These are phyloP conservation scores for Larimichthys crocea DNA, from an alignment of 2,113 vertebrate genomes.

Conservation along the genomic window DNA sequence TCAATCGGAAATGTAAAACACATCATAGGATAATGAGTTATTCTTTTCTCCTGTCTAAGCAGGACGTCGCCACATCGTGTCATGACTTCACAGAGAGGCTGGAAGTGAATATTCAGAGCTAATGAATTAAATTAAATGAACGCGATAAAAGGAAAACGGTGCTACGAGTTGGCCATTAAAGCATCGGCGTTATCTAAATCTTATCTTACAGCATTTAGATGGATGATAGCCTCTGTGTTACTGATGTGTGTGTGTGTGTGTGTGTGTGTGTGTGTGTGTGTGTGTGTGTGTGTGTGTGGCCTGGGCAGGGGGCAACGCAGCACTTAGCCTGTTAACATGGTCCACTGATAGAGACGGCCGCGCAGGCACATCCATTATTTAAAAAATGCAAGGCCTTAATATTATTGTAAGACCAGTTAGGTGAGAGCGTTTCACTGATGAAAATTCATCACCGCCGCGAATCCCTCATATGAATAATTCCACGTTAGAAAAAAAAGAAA, in stretches of 20 bases:
- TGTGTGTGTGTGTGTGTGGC: background rate
- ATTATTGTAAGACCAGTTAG: conserved; percentile 62
- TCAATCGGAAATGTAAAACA: background rate
- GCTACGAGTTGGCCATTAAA: conserved; percentile 23
- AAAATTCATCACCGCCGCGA: conserved; percentile 64
- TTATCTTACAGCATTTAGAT: conserved; percentile 1
- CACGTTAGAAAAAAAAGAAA: conserved; percentile 51
- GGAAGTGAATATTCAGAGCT: conserved; percentile 2
- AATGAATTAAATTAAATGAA: conserved; percentile 30
- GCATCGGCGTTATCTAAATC: conserved; percentile 28
- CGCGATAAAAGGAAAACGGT: conserved; percentile 22
- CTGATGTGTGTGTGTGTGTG: conserved; percentile 10
- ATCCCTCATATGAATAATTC: conserved; percentile 71
- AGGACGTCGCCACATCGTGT: background rate
- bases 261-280: background rate
- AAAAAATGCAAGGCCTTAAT: conserved; percentile 50
- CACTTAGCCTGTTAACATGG: conserved; percentile 63
- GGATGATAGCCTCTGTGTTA: conserved; percentile 28
- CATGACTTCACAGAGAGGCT: background rate
- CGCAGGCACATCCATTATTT: conserved; percentile 68
- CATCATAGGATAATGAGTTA: background rate
- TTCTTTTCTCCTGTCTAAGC: background rate
- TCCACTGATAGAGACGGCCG: conserved; percentile 45
- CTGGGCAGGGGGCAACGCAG: conserved; percentile 34
- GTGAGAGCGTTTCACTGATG: conserved; percentile 46